Evolutionary conservation across 2,113 vertebrate species (phyloP).

Genomic region (Corydoras maculifer): DNA sequence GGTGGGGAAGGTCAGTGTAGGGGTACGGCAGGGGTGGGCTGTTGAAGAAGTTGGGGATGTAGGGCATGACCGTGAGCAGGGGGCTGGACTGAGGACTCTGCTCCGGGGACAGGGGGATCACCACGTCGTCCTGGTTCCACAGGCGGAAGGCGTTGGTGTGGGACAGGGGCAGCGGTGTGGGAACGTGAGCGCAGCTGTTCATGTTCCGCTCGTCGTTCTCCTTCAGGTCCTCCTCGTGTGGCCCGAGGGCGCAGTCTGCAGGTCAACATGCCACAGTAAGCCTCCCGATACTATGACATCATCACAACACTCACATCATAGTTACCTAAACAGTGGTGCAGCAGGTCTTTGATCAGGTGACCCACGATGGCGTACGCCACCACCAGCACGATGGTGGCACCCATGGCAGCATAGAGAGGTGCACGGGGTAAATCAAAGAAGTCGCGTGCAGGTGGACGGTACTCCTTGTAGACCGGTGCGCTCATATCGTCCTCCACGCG

Average conservation of each 20-base stretch:
- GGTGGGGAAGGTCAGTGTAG: background rate
- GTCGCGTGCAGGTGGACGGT: slow-evolving; percentile 63
- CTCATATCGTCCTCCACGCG: background rate
- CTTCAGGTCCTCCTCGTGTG: slow-evolving; percentile 52
- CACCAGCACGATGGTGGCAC: slow-evolving; percentile 63
- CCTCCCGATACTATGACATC: too few species aligned
- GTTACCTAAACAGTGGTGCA: slow-evolving; percentile 69
- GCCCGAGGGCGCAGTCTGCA: slow-evolving; percentile 71
- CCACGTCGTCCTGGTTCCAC: slow-evolving; percentile 65
- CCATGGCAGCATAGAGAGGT: slow-evolving; percentile 69
- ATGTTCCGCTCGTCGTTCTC: slow-evolving; percentile 47
- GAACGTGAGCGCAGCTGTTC: slow-evolving; percentile 47
- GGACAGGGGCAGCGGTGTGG: slow-evolving; percentile 48
- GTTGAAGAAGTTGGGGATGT: slow-evolving; percentile 60
- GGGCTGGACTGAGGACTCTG: slow-evolving; percentile 53
- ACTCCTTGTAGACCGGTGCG: slow-evolving; percentile 63
- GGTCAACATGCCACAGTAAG: background rate
- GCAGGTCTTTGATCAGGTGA: slow-evolving; percentile 76
- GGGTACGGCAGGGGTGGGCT: slow-evolving; percentile 8
- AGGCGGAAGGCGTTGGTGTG: slow-evolving; percentile 67
- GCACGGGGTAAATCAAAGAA: slow-evolving; percentile 69
- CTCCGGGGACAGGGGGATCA: slow-evolving; percentile 49
- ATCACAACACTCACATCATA: background rate
- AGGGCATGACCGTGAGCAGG: slow-evolving; percentile 56
- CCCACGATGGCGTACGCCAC: slow-evolving; percentile 77